Evolutionary conservation across 2,888 invertebrate species (phyloP).

Genomic region (Nemoura dubitans): DNA sequence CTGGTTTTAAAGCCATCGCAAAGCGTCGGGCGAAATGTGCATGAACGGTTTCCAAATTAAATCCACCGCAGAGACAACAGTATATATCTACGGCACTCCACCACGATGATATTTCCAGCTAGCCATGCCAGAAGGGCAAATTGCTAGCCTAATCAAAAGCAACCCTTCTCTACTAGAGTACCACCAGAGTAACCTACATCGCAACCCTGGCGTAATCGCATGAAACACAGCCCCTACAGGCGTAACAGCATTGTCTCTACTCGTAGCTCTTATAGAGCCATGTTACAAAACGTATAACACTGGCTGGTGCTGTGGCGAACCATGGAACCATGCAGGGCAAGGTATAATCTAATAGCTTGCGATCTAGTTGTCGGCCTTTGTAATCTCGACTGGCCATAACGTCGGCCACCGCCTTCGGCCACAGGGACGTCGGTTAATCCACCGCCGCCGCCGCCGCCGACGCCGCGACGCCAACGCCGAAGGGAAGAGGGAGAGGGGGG

Average conservation of each 20-base stretch:
- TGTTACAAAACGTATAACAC: no score
- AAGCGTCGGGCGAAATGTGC: background rate
- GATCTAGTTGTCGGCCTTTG: constrained; percentile 16
- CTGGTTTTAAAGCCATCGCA: background rate
- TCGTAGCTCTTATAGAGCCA: background rate
- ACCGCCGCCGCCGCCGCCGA: background rate
- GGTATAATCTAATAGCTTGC: constrained; percentile 30
- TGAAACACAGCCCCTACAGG: constrained; percentile 25
- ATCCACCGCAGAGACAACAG: background rate
- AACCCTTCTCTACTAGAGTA: background rate
- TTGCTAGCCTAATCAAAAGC: background rate
- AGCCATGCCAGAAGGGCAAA: background rate
- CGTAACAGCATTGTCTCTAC: constrained; percentile 18
- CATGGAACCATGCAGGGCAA: constrained; percentile 3
- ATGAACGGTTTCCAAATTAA: background rate
- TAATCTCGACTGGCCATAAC: background rate
- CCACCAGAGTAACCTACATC: background rate
- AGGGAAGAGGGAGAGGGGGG: background rate
- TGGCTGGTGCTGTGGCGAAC: no score
- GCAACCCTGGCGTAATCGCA: constrained; percentile 15
- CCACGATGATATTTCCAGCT: background rate
- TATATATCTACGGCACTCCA: background rate
- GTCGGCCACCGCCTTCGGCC: background rate
- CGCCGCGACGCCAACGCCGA: background rate
- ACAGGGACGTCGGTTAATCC: background rate